These are phyloP conservation scores for Sebastes matsubarae DNA, from an alignment of 2,797 vertebrate genomes.

Conservation along the genomic window DNA sequence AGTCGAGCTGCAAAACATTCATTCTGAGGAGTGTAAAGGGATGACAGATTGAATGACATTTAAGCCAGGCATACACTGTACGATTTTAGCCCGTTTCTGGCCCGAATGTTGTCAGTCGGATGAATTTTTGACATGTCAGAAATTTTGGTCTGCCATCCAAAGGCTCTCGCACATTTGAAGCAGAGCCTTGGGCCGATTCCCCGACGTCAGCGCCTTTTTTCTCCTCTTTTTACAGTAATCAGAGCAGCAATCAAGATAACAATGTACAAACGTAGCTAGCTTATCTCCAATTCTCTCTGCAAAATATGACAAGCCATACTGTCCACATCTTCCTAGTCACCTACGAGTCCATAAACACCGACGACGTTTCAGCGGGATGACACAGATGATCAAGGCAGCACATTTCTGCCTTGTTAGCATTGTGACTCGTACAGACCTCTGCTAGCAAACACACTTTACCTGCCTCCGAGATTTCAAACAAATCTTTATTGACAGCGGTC, in stretches of 20 bases:
- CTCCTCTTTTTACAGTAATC: not conserved
- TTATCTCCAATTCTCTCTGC: not conserved
- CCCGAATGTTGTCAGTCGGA: not conserved
- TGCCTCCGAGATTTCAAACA: not conserved
- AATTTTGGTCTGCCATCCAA: too few species aligned
- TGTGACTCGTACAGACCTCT: not conserved
- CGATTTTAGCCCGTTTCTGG: not conserved
- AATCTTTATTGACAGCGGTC: not conserved
- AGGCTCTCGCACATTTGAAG: too few species aligned
- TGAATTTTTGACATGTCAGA: not conserved
- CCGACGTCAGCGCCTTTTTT: not conserved
- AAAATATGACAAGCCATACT: not conserved
- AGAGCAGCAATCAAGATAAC: not conserved
- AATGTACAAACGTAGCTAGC: not conserved
- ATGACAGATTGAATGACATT: not conserved
- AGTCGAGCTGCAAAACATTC: not conserved
- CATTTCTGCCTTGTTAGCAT: not conserved
- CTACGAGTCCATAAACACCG: not conserved
- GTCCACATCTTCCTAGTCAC: not conserved
- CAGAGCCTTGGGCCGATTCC: too few species aligned
- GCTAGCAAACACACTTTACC: not conserved
- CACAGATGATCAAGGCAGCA: not conserved
- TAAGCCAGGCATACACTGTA: not conserved
- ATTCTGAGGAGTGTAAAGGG: not conserved
- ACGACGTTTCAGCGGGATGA: not conserved